Base-by-base conservation (phyloP, 2,797 vertebrate genomes). In the Semaprochilodus insignis region DNA sequence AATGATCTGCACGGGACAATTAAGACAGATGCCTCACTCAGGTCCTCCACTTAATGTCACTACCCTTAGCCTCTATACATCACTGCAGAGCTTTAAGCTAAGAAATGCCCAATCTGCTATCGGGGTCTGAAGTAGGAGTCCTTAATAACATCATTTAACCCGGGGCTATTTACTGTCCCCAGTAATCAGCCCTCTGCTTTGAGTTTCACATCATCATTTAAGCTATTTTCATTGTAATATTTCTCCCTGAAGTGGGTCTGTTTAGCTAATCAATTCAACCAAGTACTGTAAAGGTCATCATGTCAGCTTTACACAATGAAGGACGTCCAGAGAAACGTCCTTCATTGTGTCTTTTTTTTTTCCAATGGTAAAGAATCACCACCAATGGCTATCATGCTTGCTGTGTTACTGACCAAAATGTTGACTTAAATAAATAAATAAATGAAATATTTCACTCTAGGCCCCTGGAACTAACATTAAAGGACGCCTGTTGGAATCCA, bases 1-100 rank as follows among this genome's bases (percentile, higher is more conserved):
- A 86, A 88, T 91, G 88, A 78, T 88, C 69, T 80, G 63, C 54
- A 83, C 27, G 4, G n/a, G 62, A 87, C 88, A 88, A 89, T 92
- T 87, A 85, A 87, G 85, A 92, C 80, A 85, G 84, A 91, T 87
- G 76, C 82, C 84, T 80, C 75, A 85, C 80, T 84, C 78, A 78
- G 65, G 85, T 83, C 87, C 83, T 88, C 73, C 87, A 90, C 86
- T 89, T 78, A 87, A 54, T 83, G 71, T 87, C 78, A 83, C 80
- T 84, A 57, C 66, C 51, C 17, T 71, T 78, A 87, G 79, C 81
- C 72, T 80, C 81, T 85, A 78, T 86, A 82, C 71, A 81, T 77
- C 71, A 87, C 62, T 89, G 84, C 73, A 62, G 27, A 55, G 78
- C 23, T 52, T 57, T 83, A 76, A 80, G 80, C 78, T 85, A 74